These are phyloP conservation scores for Nematostella vectensis DNA, from an alignment of 92 coral and sea anemone genomes.

Conservation along the genomic window DNA sequence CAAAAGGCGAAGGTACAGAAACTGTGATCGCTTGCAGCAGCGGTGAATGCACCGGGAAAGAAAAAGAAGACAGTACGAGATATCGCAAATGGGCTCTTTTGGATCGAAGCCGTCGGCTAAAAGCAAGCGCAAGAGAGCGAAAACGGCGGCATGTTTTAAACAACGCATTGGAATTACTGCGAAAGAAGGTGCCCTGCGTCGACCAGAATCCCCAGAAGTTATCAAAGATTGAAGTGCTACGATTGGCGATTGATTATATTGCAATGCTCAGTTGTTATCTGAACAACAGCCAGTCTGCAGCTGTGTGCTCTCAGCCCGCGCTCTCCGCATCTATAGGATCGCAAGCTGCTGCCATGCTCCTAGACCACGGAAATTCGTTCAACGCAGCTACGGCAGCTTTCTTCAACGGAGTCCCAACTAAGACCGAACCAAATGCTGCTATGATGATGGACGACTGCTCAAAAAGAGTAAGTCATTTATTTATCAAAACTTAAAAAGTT, in stretches of 20 bases:
- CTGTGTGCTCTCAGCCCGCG: constrained; percentile 27
- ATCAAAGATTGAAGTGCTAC: constrained; percentile 87
- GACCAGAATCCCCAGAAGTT: constrained; percentile 97
- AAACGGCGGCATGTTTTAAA: constrained; percentile 90
- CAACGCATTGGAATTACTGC: constrained; percentile 78
- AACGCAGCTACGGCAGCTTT: constrained; percentile 8
- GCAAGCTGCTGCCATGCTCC: constrained; percentile 28
- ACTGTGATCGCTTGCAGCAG: constrained; percentile 7
- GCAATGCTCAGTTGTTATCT: constrained; percentile 87
- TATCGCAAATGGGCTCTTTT: constrained; percentile 93
- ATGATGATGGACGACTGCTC: constrained; percentile 21
- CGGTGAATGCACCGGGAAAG: constrained; percentile 43
- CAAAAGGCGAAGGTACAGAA: constrained; percentile 23
- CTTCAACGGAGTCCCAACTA: constrained; percentile 11
- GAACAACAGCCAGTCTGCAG: constrained; percentile 57
- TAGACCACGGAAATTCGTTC: constrained; percentile 17
- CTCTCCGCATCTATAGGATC: constrained; percentile 7
- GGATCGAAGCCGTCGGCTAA: constrained; percentile 81
- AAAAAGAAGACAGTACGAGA: constrained; percentile 54
- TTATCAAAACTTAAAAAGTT: too few species aligned
- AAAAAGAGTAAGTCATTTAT: constrained; percentile 14
- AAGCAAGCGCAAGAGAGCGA: constrained; percentile 92
- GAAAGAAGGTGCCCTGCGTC: constrained; percentile 94
- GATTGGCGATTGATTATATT: constrained; percentile 89
- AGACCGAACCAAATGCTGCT: constrained; percentile 15